Conservation (phyloP, 2,888 invertebrate genomes). For the Lasioglossum calceatum region DNA sequence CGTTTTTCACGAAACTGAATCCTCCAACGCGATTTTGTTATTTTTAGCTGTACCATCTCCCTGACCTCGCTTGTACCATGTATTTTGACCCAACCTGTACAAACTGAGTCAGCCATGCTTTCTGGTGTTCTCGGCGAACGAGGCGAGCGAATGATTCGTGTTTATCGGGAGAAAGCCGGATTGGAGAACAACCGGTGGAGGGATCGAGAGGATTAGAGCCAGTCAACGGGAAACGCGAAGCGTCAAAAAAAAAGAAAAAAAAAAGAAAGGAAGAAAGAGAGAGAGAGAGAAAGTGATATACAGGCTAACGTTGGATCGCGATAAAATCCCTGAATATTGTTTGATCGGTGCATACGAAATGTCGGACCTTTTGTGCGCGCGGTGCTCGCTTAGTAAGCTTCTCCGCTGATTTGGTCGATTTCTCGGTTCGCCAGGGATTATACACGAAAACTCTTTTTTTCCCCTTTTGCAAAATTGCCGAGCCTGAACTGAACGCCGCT, state of each 20-base stretch:
- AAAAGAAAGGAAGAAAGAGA: no score
- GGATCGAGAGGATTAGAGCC: constrained; percentile 13
- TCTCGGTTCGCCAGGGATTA: background rate
- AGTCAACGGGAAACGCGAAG: constrained; percentile 3
- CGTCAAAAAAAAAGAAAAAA: constrained; percentile 15
- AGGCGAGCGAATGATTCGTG: constrained; percentile 31
- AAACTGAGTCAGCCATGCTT: background rate
- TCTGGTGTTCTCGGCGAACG: constrained; percentile 2
- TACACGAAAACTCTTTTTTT: background rate
- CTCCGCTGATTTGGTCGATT: constrained; percentile 26
- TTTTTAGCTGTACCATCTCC: no score
- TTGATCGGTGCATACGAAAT: constrained; percentile 43
- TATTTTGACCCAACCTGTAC: background rate
- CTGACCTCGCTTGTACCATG: background rate
- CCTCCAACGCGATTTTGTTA: no score
- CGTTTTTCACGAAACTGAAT: no score
- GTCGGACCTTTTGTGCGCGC: constrained; percentile 40
- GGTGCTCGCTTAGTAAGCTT: constrained; percentile 6
- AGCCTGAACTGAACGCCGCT: background rate
- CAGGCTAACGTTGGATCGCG: constrained; percentile 22
- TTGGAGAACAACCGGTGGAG: background rate
- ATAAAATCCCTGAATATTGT: constrained; percentile 28
- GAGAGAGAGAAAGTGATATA: constrained; percentile 19
- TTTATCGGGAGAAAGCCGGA: background rate
- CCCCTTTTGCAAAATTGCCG: background rate